Evolutionary conservation across 2,888 invertebrate genomes (phyloP).

Genomic region (Hirtodrosophila confusa): DNA sequence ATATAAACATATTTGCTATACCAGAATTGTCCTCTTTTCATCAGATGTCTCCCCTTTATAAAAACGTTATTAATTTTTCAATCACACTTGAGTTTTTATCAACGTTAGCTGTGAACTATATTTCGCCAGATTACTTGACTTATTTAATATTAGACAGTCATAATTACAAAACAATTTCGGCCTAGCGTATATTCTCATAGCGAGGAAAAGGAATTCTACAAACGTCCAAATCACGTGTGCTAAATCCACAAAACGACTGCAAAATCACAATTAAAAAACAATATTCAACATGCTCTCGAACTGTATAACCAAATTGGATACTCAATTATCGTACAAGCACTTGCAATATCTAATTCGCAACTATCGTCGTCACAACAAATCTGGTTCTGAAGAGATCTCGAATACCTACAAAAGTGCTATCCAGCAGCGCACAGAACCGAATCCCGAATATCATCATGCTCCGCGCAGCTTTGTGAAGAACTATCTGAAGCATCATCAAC

Average conservation of each 20-base stretch:
- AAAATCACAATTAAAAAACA: not conserved
- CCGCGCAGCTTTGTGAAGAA: constrained; percentile 37
- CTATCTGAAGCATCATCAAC: constrained; percentile 23
- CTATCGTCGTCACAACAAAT: not conserved
- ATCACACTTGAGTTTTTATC: too few species aligned
- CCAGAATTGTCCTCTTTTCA: too few species aligned
- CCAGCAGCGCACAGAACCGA: constrained; percentile 12
- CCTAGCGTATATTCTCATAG: not conserved
- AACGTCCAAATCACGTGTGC: constrained; percentile 24
- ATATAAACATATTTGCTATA: too few species aligned
- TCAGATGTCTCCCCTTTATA: too few species aligned
- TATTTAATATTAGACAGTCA: not conserved
- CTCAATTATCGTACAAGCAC: not conserved
- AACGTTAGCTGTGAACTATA: not conserved
- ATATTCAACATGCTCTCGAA: constrained; percentile 15
- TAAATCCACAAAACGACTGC: not conserved
- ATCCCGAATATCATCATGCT: constrained; percentile 51
- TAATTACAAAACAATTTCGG: not conserved
- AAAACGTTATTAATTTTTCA: too few species aligned
- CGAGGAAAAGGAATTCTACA: not conserved
- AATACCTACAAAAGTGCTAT: not conserved
- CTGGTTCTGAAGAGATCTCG: not conserved
- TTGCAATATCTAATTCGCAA: not conserved
- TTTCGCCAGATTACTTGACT: not conserved
- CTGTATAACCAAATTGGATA: constrained; percentile 2